A percentile compares a stretch with the other conserved stretches of the same genome.
These are phyloP conservation scores for Campopleginae sp. DNA, from an alignment of 2,888 invertebrate genomes.

Conservation along the genomic window DNA sequence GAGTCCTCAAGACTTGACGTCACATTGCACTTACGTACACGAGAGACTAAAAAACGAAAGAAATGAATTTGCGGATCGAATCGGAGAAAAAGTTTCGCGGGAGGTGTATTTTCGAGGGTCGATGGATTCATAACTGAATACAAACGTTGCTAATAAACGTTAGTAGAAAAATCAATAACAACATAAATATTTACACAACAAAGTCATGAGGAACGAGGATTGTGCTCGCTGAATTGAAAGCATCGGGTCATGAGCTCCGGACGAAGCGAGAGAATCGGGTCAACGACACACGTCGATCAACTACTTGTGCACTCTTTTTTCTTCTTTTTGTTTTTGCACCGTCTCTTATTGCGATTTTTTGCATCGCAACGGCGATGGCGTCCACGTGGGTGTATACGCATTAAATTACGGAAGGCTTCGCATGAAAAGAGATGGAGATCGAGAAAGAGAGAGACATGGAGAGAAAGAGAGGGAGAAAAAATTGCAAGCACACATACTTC, in stretches of 20 bases:
- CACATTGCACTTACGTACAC: conserved; percentile 17
- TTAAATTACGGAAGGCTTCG: conserved; percentile 16
- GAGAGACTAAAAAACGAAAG: conserved; percentile 5
- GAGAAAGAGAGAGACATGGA: neutral
- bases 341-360: conserved; percentile 22
- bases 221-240: conserved; percentile 24
- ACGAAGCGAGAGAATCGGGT: conserved; percentile 51
- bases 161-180: neutral
- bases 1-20: neutral
- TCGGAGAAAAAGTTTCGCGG: neutral
- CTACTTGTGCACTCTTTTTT: conserved; percentile 20
- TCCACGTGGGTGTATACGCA: conserved; percentile 39
- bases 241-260: conserved; percentile 49
- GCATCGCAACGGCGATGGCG: neutral
- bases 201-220: conserved; percentile 12
- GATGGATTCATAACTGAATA: neutral
- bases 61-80: neutral
- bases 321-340: conserved; percentile 22
- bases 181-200: conserved; percentile 2
- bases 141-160: neutral
- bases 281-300: conserved; percentile 58
- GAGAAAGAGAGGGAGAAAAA: neutral
- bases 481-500: neutral
- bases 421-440: neutral
- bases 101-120: neutral